phyloP scores from a whole-genome alignment of 2,888 invertebrate species.

The Morinoia aosen region DNA sequence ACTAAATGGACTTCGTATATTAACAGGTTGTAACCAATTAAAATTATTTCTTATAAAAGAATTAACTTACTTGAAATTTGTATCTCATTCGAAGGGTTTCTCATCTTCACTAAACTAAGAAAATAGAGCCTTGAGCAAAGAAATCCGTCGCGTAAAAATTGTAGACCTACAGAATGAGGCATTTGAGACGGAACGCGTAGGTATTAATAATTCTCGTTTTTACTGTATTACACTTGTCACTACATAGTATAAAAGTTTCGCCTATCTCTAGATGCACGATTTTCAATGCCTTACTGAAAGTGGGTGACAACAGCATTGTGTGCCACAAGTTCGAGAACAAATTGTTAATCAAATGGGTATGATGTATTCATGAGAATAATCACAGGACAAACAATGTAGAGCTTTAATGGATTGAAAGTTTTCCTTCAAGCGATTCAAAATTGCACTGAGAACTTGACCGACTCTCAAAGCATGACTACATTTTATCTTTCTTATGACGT shows the following conservation, averaged over 20 bases:
- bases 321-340: no score
- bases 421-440: no score
- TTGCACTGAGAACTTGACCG: no score
- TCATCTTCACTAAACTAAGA: background rate
- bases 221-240: background rate
- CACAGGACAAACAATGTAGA: no score
- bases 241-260: background rate
- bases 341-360: background rate
- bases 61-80: background rate
- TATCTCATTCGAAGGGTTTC: background rate
- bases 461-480: no score
- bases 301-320: no score
- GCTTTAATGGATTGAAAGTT: no score
- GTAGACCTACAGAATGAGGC: background rate
- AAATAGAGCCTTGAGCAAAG: background rate
- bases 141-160: background rate
- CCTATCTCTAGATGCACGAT: background rate
- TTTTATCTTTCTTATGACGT: background rate
- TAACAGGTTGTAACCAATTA: background rate
- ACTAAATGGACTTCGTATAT: background rate
- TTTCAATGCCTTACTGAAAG: no score
- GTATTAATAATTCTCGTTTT: background rate
- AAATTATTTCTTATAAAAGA: background rate
- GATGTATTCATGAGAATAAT: background rate
- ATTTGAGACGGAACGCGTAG: background rate